A percentile compares a stretch with the other conserved stretches of the same genome.
Evolutionary conservation across 2,888 invertebrate genomes (phyloP).

Genomic region (Nysson spinosus): DNA sequence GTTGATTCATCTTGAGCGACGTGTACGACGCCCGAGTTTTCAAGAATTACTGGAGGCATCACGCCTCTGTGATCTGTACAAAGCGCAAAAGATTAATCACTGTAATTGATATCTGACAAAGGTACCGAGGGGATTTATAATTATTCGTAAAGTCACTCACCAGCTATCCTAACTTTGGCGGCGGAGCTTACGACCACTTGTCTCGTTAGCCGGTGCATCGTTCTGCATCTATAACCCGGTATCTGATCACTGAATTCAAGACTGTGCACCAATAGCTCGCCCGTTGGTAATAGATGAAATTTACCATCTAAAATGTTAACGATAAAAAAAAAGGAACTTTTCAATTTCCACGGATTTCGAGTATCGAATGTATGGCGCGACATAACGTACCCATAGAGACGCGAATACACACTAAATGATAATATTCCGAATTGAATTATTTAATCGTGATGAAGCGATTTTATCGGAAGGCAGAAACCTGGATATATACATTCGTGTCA

Average conservation of each 20-base stretch:
- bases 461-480: neutral
- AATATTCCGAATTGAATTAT: constrained; percentile 7
- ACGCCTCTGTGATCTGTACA: constrained; percentile 85
- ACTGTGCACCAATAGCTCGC: constrained; percentile 86
- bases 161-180: constrained; percentile 84
- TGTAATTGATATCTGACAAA: constrained; percentile 5
- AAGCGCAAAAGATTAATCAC: constrained; percentile 17
- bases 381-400: too few species aligned
- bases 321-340: neutral
- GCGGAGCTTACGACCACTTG: constrained; percentile 85
- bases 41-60: constrained; percentile 85
- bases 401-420: too few species aligned
- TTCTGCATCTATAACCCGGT: constrained; percentile 85
- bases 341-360: neutral
- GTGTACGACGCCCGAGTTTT: constrained; percentile 84
- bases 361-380: too few species aligned
- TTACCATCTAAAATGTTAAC: constrained; percentile 82
- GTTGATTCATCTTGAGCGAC: constrained; percentile 87
- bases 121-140: neutral
- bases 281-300: constrained; percentile 86
- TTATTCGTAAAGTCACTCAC: constrained; percentile 77
- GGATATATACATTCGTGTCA: neutral
- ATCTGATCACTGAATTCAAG: constrained; percentile 86
- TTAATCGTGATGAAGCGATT: neutral
- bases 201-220: constrained; percentile 85